These are phyloP conservation scores for Drosophila asahinai DNA, from an alignment of 1,140 invertebrate species.

Conservation along the genomic window DNA sequence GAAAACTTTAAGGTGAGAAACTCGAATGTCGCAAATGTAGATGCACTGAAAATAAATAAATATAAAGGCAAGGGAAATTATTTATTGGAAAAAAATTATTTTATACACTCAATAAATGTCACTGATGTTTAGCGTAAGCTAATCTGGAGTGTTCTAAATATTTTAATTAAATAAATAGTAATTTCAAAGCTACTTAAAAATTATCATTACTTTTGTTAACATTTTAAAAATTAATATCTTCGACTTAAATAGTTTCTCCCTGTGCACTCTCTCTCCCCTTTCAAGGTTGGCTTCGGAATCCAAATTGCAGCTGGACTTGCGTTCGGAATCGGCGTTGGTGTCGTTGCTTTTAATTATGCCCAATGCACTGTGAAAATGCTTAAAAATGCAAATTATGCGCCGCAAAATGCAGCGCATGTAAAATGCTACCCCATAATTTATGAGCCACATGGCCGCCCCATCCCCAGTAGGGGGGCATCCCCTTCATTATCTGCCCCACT, in stretches of 20 bases:
- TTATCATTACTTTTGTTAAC: too few species aligned
- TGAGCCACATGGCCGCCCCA: constrained; percentile 43
- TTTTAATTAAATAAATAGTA: too few species aligned
- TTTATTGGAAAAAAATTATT: background rate
- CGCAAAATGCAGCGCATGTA: constrained; percentile 73
- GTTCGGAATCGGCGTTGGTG: background rate
- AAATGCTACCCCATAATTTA: constrained; percentile 71
- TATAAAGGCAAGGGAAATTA: too few species aligned
- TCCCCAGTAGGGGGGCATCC: background rate
- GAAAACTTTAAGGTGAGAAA: constrained; percentile 57
- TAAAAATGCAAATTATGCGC: constrained; percentile 80
- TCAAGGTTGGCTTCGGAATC: background rate
- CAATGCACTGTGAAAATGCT: constrained; percentile 78
- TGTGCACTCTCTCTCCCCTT: background rate
- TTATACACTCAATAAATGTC: background rate
- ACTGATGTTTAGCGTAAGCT: too few species aligned
- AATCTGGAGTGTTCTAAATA: too few species aligned
- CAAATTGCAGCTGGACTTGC: constrained; percentile 2
- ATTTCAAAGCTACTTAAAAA: too few species aligned
- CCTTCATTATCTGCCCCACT: constrained; percentile 19
- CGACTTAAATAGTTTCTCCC: background rate
- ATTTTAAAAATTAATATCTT: too few species aligned
- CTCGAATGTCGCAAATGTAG: constrained; percentile 8
- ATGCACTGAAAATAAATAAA: background rate
- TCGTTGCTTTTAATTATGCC: constrained; percentile 72